Percentiles rank a stretch among this genome's conserved stretches.
Conservation (phyloP, 2,113 vertebrate species). For the Macquaria australasica region DNA sequence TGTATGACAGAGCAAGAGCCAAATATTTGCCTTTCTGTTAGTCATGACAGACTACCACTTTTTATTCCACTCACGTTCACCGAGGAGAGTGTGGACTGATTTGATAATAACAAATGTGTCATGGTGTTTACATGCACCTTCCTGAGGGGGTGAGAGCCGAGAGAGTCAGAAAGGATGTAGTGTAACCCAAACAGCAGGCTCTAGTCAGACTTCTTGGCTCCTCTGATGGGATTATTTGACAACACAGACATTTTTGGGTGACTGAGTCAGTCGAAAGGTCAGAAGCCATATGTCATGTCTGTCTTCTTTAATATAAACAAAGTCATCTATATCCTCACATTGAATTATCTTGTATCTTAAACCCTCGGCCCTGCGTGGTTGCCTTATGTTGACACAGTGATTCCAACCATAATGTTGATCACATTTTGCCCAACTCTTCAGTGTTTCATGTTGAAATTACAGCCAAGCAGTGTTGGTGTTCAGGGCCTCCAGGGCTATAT, state of each 20-base stretch:
- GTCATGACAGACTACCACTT: slow-evolving; percentile 38
- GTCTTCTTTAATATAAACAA: background rate
- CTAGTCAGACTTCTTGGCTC: slow-evolving; percentile 38
- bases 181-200: slow-evolving; percentile 62
- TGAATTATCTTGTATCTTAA: slow-evolving; percentile 5
- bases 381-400: background rate
- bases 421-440: slow-evolving; percentile 27
- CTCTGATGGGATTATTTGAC: slow-evolving; percentile 39
- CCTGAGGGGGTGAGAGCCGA: slow-evolving; percentile 53
- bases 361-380: background rate
- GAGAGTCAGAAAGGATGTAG: slow-evolving; percentile 59
- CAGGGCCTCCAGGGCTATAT: slow-evolving; percentile 62
- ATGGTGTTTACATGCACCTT: slow-evolving; percentile 73
- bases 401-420: background rate
- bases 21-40: slow-evolving; percentile 31
- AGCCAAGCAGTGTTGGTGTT: slow-evolving; percentile 50
- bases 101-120: slow-evolving; percentile 75
- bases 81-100: slow-evolving; percentile 56
- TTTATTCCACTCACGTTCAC: slow-evolving; percentile 56
- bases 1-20: slow-evolving; percentile 8
- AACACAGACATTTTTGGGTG: slow-evolving; percentile 39
- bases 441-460: slow-evolving; percentile 51
- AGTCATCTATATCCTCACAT: background rate
- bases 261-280: background rate
- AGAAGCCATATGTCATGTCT: background rate